These are phyloP conservation scores for Muscicapa striata DNA, from an alignment of 2,797 vertebrate genomes.

Conservation along the genomic window DNA sequence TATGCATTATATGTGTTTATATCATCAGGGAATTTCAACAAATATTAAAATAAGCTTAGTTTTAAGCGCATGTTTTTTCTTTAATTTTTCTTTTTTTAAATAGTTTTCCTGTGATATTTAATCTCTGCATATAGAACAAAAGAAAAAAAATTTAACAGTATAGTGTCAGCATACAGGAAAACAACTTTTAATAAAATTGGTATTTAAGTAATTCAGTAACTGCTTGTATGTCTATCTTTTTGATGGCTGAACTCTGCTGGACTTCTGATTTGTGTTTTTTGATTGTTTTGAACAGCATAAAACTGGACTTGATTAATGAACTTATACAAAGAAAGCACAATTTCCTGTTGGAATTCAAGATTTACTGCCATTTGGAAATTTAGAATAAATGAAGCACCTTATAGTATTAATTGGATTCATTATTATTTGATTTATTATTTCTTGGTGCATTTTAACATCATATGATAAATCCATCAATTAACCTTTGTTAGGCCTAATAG, in stretches of 20 bases:
- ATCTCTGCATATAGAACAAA: neutral
- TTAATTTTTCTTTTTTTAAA: neutral
- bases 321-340: neutral
- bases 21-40: neutral
- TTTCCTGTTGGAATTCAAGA: neutral
- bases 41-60: neutral
- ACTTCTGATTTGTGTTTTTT: neutral
- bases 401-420: neutral
- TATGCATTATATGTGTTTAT: neutral
- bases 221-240: neutral
- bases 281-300: neutral
- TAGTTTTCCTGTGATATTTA: neutral
- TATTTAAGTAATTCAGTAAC: neutral
- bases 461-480: neutral
- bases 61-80: neutral
- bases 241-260: neutral
- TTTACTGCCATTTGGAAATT: neutral
- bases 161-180: neutral
- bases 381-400: neutral
- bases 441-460: neutral
- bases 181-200: neutral
- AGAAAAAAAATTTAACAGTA: neutral
- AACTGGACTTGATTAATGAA: neutral
- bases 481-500: neutral
- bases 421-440: conserved; percentile 7